phyloP scores from a whole-genome alignment of 2,113 vertebrate species.

The Eidolon helvum region DNA sequence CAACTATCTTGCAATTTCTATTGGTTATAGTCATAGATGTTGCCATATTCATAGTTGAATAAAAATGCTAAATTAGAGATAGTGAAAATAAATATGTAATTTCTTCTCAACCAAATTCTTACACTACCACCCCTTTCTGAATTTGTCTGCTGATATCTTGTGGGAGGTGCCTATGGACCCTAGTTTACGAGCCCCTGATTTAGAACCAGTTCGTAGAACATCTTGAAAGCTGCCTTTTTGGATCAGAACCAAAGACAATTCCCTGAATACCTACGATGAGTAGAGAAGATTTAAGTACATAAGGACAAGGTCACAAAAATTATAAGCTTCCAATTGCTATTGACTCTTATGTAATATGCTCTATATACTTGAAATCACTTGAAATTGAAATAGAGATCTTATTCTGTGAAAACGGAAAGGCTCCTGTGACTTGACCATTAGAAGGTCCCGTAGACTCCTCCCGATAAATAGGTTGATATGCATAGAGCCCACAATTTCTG shows the following conservation, averaged over 20 bases:
- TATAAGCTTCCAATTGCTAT: not conserved
- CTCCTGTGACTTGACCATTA: not conserved
- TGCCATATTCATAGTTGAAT: not conserved
- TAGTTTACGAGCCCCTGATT: not conserved
- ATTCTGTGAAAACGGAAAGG: conserved; percentile 2
- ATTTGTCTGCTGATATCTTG: not conserved
- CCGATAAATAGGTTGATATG: not conserved
- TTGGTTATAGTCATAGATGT: not conserved
- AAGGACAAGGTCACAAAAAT: not conserved
- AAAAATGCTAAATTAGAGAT: conserved; percentile 12
- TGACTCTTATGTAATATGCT: not conserved
- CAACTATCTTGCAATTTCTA: not conserved
- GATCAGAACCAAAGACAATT: not conserved
- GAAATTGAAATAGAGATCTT: not conserved
- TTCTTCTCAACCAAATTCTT: not conserved
- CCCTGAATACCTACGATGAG: not conserved
- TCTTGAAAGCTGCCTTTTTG: conserved; percentile 15
- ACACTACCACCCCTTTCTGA: not conserved
- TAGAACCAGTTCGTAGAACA: not conserved
- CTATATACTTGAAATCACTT: not conserved
- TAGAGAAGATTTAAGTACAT: conserved; percentile 5
- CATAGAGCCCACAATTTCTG: not conserved
- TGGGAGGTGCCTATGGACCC: not conserved
- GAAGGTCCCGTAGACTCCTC: not conserved
- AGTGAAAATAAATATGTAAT: conserved; percentile 15